Evolutionary conservation across 2,113 vertebrate species (phyloP), one percentile per base, ranked within the genome.

Genomic region (Sula dactylatra): DNA sequence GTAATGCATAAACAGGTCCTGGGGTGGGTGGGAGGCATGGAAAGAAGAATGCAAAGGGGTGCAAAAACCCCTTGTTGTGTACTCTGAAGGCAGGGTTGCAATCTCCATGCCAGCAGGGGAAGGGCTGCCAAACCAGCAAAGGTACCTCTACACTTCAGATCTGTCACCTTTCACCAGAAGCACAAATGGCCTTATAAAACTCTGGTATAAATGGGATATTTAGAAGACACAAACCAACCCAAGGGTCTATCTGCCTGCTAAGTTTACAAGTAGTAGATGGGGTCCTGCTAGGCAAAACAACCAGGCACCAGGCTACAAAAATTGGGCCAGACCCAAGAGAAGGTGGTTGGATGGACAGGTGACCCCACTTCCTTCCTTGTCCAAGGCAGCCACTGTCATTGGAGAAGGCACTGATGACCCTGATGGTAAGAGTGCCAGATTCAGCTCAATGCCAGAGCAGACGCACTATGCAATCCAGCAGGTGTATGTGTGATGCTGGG

Each of bases 1-100:
- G 99, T 99, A 97, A 80, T 13, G 6, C 10, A 54, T 58, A 7
- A 88, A 40, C 4, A 29, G 7, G 26, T 61, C 10, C 4, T 36
- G 70, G 86, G 25, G 12, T 2, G 18, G 42, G 29, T 12, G 24
- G 62, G 64, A 73, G 49, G 6, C 44, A 77, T 32, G 65, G 27
- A 45, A 64, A 83, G 22, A 32, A 16, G 61, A 13, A 10, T 38
- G 25, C 2, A 24, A 45, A 72, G 54, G 13, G 16, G 3, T 17
- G 9, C 24, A 83, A 38, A 58, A 54, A 25, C 32, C 7, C 29
- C 7, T 38, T n/a, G 22, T 67, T 82, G 16, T 27, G 16, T 32
- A 12, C 21, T 74, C n/a, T 42, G 44, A 40, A 91, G 62, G 50
- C 29, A 56, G 26, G 36, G 36, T 92, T 2, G 1, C 27, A 42